Evolutionary conservation across 2,888 invertebrate species (phyloP), one percentile per base, ranked within the genome.

Genomic region (Netelia virgata): DNA sequence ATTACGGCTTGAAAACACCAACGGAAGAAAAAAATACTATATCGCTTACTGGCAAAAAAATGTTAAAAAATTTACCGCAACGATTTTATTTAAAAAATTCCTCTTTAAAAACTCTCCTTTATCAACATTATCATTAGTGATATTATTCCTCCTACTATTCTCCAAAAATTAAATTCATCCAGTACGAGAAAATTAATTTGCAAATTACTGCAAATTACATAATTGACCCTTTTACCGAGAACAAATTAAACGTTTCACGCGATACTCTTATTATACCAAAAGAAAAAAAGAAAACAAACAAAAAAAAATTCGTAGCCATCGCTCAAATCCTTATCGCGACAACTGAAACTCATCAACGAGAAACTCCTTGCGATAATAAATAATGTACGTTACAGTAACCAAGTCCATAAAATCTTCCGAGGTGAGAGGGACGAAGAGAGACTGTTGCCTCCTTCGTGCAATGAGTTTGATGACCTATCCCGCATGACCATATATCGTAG

Each of bases 381-480:
- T 47, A 47, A 10, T 3, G 47, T 11, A 2, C 47, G 14, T 47
- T 47, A 47, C 28, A 47, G 47, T 47, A 14, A 47, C 11, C 14
- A 47, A 14, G 14, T 47, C 10, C 14, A 47, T 47, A 47, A 14
- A 47, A 14, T 14, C 6, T 1, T 47, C 10, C 14, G 14, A 3
- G 14, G 10, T 14, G 1, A 47, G 10, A 47, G 10, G 14, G 1
- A 47, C 14, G 6, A 14, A 47, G 10, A 47, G 10, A 47, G 10
- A 47, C 47, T 47, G 11, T 14, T 47, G 11, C 64, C 64, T 75
- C 55, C 5, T 75, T 75, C 64, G 75, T 75, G 75, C 41, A 36
- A 41, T 9, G 36, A 75, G 75, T 75, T 75, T 41, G 64, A 75
- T 41, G 75, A 75, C 63, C 64, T 41, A 18, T 18, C 53, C 11